Evolutionary conservation across 2,888 invertebrate species (phyloP), one percentile per base, ranked within the genome.

Genomic region (Sclerodermus sp.): DNA sequence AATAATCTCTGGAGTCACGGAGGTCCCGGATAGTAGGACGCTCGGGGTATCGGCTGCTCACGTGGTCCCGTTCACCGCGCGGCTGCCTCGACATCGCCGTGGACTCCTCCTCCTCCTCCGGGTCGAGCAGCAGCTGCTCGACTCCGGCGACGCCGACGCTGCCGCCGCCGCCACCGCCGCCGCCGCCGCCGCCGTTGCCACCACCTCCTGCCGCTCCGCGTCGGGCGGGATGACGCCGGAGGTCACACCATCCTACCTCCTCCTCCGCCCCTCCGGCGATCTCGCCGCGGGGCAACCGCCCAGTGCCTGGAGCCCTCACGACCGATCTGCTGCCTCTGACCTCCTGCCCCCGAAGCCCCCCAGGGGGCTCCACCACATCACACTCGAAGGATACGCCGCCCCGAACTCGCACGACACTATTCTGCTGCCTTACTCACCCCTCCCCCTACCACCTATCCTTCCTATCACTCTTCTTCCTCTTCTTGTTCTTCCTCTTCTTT

Each of bases 231-330:
- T 71, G 66, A 67, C 74, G 72, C 64, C 71, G 71, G 59, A 66
- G 67, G 73, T 76, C 77, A 76, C 72, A 73, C 77, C 76, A 76
- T 73, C 67, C 68, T 71, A 66, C 68, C 57, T 71, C 74, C 59
- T 72, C 74, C 62, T 65, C 70, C 58, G 70, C 67, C 68, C 68
- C 71, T 50, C 69, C 69, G 67, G 81, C 81, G 81, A 82, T 82
- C 81, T 83, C 83, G 82, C 82, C 70, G 57, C 72, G 73, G 64
- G 70, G 66, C 70, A 62, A 60, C 52, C 71, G 69, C 58, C 62
- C 63, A 58, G 67, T 68, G 61, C 68, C 73, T 64, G 74, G 70
- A 51, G 71, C 68, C 70, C 73, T 77, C 77, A 77, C 73, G 68
- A 73, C 67, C 60, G 70, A 66, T 62, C 69, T 64, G 58, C 59